phyloP scores from a whole-genome alignment of 64 coral and sea anemone genomes.

The Acropora tenuis region DNA sequence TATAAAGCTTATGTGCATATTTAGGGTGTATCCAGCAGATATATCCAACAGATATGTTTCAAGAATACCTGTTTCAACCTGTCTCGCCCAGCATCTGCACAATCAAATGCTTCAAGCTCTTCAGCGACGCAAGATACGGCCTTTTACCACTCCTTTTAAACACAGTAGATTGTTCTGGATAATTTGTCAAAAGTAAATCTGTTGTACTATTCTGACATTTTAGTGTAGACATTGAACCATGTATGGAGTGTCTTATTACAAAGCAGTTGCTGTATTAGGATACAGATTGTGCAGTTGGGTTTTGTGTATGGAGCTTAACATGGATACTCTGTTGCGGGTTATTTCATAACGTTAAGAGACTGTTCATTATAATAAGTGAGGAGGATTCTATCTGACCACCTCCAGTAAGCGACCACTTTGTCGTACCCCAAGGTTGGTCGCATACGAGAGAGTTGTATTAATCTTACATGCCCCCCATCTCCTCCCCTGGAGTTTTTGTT shows the following conservation, averaged over 20 bases:
- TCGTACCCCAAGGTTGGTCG: too few species aligned
- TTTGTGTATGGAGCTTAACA: constrained; percentile 14
- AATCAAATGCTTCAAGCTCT: constrained; percentile 48
- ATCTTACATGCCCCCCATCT: neutral
- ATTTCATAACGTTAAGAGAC: constrained; percentile 17
- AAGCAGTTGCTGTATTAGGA: constrained; percentile 35
- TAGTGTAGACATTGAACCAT: neutral
- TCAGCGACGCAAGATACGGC: constrained; percentile 5
- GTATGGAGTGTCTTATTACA: constrained; percentile 1
- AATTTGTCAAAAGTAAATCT: neutral
- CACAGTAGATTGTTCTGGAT: neutral
- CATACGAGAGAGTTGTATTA: neutral
- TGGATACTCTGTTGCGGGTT: neutral
- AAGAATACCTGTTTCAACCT: constrained; percentile 45
- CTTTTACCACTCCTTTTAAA: constrained; percentile 13
- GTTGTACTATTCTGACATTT: constrained; percentile 32
- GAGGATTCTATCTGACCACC: neutral
- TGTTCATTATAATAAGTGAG: constrained; percentile 6
- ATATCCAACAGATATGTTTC: neutral
- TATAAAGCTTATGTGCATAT: neutral
- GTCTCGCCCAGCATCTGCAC: constrained; percentile 42
- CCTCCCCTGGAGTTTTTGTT: neutral
- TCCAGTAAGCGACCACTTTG: too few species aligned
- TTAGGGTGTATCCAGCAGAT: neutral
- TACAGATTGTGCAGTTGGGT: constrained; percentile 8